Base-by-base conservation (phyloP, 2,888 invertebrate species). In the Chouioia cunea region DNA sequence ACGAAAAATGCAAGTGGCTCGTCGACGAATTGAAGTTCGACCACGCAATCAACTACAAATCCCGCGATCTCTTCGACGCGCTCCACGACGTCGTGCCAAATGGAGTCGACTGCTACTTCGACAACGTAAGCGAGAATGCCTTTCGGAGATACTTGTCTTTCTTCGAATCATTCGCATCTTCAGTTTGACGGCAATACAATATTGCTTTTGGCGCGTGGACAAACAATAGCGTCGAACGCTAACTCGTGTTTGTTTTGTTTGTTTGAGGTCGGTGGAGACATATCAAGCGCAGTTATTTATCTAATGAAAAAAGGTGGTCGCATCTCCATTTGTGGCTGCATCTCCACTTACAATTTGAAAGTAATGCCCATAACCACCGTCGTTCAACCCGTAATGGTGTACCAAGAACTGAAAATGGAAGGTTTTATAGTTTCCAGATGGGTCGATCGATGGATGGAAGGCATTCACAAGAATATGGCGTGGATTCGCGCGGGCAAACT, bases 41-140 rank as follows among this genome's bases (percentile, higher is more conserved):
- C 80, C 83, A 86, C 74, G 91, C 89, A 15, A 91, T 90, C 73
- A 93, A 93, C 85, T 93, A 93, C 84, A 93, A 93, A 84, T 90
- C 88, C 1, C 87, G 84, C 8, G 81, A 90, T 78, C 76, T 91
- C 54, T 81, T 82, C 0, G 79, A 86, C 57, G 89, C 88, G 53
- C 84, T 94, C 15, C 88, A 88, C 74, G 86, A 90, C 81, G 86
- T 85, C 64, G 92, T 92, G 14, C 92, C 93, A 0, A 86, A 91
- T n/a, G 93, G 93, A 2, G 85, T 93, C 0, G 92, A 93, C 80
- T 91, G 92, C 79, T 93, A 91, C 79, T 93, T 93, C 80, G 93
- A 93, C 81, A 93, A 93, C 82, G 93, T 93, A 86, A 83, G 89
- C 84, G 54, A 6, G 43, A 8, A 68, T 18, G 20, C 3, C 6